Percentiles rank a stretch among this genome's conserved stretches.
Conservation (phyloP, 2,888 invertebrate genomes). For the Stomorhina lunata region DNA sequence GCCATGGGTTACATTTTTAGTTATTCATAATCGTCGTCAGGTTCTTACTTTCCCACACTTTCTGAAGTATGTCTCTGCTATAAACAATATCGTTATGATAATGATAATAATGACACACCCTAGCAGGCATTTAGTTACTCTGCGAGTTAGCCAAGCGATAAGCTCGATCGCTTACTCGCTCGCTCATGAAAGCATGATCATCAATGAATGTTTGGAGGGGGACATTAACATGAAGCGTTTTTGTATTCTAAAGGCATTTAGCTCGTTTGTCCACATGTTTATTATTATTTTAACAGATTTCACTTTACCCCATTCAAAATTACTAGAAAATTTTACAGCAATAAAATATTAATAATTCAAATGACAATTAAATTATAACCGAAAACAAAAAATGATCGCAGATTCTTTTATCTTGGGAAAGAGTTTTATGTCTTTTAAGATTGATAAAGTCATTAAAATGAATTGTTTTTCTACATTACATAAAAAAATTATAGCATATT, state of each 20-base stretch:
- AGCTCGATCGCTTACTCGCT: too few species aligned
- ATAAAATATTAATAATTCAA: conserved; percentile 6
- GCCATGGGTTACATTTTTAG: conserved; percentile 54
- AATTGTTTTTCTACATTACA: too few species aligned
- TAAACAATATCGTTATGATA: conserved; percentile 1
- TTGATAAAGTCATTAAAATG: too few species aligned
- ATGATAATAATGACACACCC: conserved; percentile 60
- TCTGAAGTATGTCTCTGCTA: conserved; percentile 51
- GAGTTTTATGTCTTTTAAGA: neutral
- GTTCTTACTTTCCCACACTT: conserved; percentile 71
- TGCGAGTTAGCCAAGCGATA: conserved; percentile 38
- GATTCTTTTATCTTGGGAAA: neutral
- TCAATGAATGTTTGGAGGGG: too few species aligned
- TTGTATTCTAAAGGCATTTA: conserved; percentile 55
- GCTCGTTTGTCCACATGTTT: conserved; percentile 55
- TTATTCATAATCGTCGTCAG: conserved; percentile 51
- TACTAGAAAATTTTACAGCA: neutral
- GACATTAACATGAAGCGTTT: conserved; percentile 17
- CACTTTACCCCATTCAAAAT: conserved; percentile 24
- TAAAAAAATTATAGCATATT: too few species aligned
- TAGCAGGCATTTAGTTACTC: too few species aligned
- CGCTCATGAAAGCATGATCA: conserved; percentile 33
- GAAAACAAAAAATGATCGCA: neutral
- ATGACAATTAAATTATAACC: neutral
- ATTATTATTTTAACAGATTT: conserved; percentile 63